Base-by-base conservation (phyloP, 2,113 vertebrate species). In the Ictidomys tridecemlineatus region DNA sequence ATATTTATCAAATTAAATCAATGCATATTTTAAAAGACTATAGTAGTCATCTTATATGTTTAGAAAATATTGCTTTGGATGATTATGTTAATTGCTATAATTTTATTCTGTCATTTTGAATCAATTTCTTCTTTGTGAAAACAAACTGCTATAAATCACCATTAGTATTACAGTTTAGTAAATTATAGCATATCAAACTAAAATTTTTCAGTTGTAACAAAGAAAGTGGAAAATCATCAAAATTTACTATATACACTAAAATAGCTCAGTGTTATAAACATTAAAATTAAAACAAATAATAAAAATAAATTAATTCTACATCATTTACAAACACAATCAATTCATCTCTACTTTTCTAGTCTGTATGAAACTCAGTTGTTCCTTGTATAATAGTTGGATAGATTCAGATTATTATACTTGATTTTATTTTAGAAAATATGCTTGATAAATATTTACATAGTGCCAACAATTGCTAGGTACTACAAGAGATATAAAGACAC, bases 51-150 rank as follows among this genome's bases (percentile, higher is more conserved):
- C 16, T 58, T 88, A 65, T 51, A 51, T 34, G 39, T 37, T 91
- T 82, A 94, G 89, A 69, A 91, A 69, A 28, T 82, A 95, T 91
- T 94, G 85, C 85, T 95, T 77, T 83, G 78, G 85, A 85, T 78
- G 26, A 48, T 53, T 95, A 78, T 91, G 58, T 30, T 96, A 94
- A 91, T 85, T 82, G 78, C 84, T 92, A 9, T 51, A 84, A 92
- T 96, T 94, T 89, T 95, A 70, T 76, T 85, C 63, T 83, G 80
- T 48, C 80, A 61, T 95, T 96, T 95, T 77, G 42, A 93, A 91
- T 94, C 78, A 42, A 1, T 84, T 95, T 96, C 76, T 93, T 85
- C 16, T 80, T 63, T 72, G 82, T 85, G 86, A 77, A 95, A 94
- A 74, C 39, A 97, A 94, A 91, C 37, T 32, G 4, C 83, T 63